A percentile compares a stretch with the other conserved stretches of the same genome.
These are phyloP conservation scores for Helarctos malayanus DNA, from an alignment of 2,797 vertebrate genomes.

Conservation along the genomic window DNA sequence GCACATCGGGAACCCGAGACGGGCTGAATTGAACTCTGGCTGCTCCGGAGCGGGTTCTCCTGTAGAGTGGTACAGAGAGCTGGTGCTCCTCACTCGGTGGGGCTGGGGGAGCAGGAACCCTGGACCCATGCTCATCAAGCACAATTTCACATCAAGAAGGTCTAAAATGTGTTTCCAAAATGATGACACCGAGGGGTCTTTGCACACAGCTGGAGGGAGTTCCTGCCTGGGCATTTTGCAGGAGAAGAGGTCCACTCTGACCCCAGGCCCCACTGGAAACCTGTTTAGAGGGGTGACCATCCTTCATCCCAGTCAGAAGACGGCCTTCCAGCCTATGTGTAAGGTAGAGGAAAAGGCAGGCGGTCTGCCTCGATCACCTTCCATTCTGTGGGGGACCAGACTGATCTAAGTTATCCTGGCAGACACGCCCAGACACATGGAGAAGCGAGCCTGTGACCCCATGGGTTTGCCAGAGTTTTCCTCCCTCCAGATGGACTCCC, in stretches of 20 bases:
- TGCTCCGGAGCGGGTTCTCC: rapidly evolving
- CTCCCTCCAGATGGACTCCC: no score
- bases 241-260: not conserved
- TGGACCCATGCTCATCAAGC: rapidly evolving
- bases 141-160: rapidly evolving
- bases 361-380: rapidly evolving
- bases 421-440: rapidly evolving
- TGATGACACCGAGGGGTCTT: rapidly evolving
- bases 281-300: rapidly evolving
- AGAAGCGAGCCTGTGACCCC: not conserved
- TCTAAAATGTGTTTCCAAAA: not conserved
- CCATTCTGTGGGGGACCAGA: not conserved
- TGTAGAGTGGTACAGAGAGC: rapidly evolving
- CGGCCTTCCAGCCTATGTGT: not conserved
- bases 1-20: not conserved
- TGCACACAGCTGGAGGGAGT: rapidly evolving
- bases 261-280: rapidly evolving
- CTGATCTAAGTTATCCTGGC: rapidly evolving
- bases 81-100: rapidly evolving
- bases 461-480: not conserved
- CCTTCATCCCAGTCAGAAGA: not conserved
- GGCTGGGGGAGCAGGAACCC: rapidly evolving
- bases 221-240: not conserved
- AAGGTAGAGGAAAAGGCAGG: rapidly evolving
- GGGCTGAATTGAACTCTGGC: not conserved